Conservation (phyloP, 2,797 vertebrate genomes). For the Pipistrellus nathusii region DNA sequence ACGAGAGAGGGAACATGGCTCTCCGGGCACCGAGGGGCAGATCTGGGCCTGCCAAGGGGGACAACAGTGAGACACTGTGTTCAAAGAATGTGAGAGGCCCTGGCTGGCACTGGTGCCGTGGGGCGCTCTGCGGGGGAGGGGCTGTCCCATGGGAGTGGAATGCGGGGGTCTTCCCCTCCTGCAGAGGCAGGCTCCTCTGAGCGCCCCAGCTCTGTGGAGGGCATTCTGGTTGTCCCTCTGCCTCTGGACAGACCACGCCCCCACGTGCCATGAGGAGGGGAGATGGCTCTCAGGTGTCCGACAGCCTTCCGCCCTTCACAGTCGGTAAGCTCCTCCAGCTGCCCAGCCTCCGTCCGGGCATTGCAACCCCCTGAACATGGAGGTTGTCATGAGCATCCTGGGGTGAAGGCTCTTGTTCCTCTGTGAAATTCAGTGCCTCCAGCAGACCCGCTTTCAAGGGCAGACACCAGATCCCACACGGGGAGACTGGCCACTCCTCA, state of each 20-base stretch:
- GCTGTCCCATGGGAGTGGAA: constrained; percentile 57
- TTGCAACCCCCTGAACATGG: background rate
- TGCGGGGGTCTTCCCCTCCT: constrained; percentile 24
- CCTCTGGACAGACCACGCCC: background rate
- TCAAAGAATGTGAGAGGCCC: constrained; percentile 66
- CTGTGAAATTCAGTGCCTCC: background rate
- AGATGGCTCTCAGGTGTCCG: background rate
- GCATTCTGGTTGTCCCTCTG: background rate
- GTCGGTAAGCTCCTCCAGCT: background rate
- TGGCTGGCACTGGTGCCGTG: background rate
- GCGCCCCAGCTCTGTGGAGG: background rate
- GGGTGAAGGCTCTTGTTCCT: background rate
- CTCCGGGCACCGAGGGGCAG: constrained; percentile 47
- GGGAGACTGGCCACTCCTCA: background rate
- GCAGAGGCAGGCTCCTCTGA: background rate
- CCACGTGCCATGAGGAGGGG: background rate
- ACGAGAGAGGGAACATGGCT: constrained; percentile 50
- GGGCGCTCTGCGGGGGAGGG: background rate
- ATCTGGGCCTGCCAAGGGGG: constrained; percentile 76
- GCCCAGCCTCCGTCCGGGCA: background rate
- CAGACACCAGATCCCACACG: background rate
- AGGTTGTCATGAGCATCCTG: background rate
- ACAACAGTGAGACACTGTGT: constrained; percentile 81
- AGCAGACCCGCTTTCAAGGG: constrained; percentile 26
- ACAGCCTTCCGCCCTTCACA: accelerated